A percentile compares a stretch with the other conserved stretches of the same genome.
phyloP scores from a whole-genome alignment of 2,113 vertebrate species.

The Plotosus lineatus region DNA sequence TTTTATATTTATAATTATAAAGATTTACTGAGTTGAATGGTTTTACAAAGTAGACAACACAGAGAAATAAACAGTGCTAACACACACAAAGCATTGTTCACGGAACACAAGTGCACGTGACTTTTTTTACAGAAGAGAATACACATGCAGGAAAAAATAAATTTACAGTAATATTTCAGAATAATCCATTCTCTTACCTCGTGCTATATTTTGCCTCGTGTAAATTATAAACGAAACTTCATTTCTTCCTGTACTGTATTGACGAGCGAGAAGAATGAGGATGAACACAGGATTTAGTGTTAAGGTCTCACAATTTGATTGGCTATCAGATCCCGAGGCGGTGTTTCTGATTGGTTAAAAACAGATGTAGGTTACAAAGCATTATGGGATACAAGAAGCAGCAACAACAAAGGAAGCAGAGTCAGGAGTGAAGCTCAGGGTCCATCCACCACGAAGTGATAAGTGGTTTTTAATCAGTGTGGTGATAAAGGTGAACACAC shows the following conservation, averaged over 20 bases:
- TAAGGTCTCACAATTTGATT: neutral
- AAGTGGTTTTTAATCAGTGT: neutral
- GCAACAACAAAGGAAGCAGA: constrained; percentile 11
- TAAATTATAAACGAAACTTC: neutral
- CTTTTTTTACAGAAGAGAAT: neutral
- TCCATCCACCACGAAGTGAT: neutral
- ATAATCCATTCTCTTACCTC: neutral
- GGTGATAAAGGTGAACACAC: neutral
- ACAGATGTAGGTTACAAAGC: neutral
- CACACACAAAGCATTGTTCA: neutral
- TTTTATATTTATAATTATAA: neutral
- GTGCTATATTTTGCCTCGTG: neutral
- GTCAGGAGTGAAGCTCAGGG: neutral
- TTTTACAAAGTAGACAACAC: neutral
- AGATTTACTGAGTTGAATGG: neutral
- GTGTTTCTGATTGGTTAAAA: neutral
- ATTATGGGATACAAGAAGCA: neutral
- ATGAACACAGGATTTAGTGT: neutral
- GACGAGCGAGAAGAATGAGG: neutral
- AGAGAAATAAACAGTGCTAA: neutral
- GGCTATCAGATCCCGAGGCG: neutral
- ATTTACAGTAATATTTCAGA: neutral
- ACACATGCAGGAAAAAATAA: neutral
- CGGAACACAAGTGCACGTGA: neutral
- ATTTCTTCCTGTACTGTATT: neutral